phyloP scores from a whole-genome alignment of 92 coral and sea anemone genomes.

The Isaurus tuberculatus region DNA sequence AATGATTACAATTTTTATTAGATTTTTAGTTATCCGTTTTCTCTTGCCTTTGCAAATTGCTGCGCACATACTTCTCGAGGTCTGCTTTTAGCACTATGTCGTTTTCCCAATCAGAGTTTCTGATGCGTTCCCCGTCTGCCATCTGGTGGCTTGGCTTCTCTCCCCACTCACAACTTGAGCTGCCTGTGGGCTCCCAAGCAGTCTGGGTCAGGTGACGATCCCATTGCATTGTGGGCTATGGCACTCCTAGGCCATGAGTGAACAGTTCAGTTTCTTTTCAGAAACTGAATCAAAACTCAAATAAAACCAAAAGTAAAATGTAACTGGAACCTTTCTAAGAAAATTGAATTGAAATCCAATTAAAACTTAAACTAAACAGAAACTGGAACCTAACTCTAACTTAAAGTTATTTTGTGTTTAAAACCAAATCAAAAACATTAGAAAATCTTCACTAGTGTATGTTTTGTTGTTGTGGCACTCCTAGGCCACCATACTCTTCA shows the following conservation, averaged over 20 bases:
- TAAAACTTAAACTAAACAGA: neutral
- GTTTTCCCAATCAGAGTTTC: slow-evolving; percentile 33
- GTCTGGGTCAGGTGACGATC: neutral
- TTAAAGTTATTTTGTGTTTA: too few relatives aligned
- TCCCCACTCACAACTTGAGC: neutral
- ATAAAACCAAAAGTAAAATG: slow-evolving; percentile 5
- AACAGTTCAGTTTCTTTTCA: slow-evolving; percentile 2
- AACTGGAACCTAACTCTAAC: too few relatives aligned
- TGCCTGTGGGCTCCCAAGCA: too few relatives aligned
- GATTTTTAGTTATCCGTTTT: too few relatives aligned
- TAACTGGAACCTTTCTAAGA: neutral
- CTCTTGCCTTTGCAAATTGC: slow-evolving; percentile 12
- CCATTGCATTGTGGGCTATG: slow-evolving; percentile 15
- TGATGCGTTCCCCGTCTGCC: slow-evolving; percentile 28
- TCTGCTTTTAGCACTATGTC: slow-evolving; percentile 26
- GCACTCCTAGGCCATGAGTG: slow-evolving; percentile 13
- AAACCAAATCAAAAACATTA: too few relatives aligned
- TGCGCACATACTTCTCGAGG: slow-evolving; percentile 3
- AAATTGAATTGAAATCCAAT: neutral
- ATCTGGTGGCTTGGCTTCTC: neutral
- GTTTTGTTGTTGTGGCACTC: too few relatives aligned
- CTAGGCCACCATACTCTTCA: too few relatives aligned
- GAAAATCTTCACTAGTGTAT: too few relatives aligned
- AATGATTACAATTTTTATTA: too few relatives aligned
- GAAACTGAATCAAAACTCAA: neutral